Evolutionary conservation across 2,797 vertebrate species (phyloP), one percentile per base, ranked within the genome.

Genomic region (Dendrocincla fuliginosa): DNA sequence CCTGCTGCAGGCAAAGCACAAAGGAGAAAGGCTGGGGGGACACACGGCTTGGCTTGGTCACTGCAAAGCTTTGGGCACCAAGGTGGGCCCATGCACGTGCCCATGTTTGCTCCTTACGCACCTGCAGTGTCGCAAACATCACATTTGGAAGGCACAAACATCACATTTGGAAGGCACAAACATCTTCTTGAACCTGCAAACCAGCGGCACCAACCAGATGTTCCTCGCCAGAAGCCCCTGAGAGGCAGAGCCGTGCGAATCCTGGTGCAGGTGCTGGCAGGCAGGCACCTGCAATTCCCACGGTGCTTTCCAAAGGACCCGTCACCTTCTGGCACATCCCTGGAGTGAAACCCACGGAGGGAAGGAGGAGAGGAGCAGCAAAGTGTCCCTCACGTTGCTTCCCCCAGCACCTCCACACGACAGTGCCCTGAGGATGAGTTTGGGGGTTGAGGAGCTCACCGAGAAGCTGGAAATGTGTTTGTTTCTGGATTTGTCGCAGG

Each of bases 371-470:
- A 63, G 17, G 44, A 42, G 35, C 17, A 79, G 25, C 44, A 10
- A 65, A 77, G 46, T 0, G 2, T 16, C n/a, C 24, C 24, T 30
- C 1, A 0, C 0, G 1, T 16, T 3, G 4, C 16, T 35, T n/a
- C 18, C 39, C 52, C 61, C 35, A 28, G 41, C n/a, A 15, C 2
- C 4, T 44, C 32, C 65, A 2, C 0, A 4, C 46, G n/a, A 50
- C 74, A 52, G 20, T 1, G 9, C 56, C 59, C 25, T 9, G 30
- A 16, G 47, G 25, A 10, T 0, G 1, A 17, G 23, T 16, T 2
- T 28, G 37, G 79, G 49, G 30, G 3, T 8, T 17, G 32, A 76
- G 63, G 35, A 84, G 23, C 89, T 83, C 84, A 76, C 83, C 70
- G 3, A 61, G 47, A 69, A 81, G 53, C 24, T 52, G 76, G 27